Base-by-base conservation (phyloP, 2,113 vertebrate genomes). In the Emydura subglobosa region DNA sequence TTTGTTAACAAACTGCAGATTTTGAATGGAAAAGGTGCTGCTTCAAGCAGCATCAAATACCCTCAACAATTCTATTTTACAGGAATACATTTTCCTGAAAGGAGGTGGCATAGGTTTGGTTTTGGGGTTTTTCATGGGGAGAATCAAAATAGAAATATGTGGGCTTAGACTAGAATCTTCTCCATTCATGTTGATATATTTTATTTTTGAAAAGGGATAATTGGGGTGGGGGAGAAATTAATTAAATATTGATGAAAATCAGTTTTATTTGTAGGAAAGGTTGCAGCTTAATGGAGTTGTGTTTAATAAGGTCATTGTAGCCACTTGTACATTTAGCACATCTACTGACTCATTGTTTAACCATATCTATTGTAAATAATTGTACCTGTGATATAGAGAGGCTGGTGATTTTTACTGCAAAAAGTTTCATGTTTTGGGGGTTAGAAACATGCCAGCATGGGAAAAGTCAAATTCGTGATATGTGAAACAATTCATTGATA, bases 401-500 rank as follows among this genome's bases (percentile, higher is more conserved):
- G 81, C 0, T 3, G 85, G 16, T 16, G 4, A 10, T 0, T 19
- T 51, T 50, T 55, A 1, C 47, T 50, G 65, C 42, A 29, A 90
- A 84, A 91, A 83, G 7, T 4, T 1, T 24, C 2, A 25, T 0
- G 0, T 92, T 94, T 85, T 78, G 88, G 82, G 55, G 85, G 74
- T 51, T 80, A 91, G 85, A 61, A 92, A 34, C 50, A 34, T 78
- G 95, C 95, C 1, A 31, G 92, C 78, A 84, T 95, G 94, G 21
- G 87, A 96, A 89, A 76, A 44, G 65, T 51, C 44, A 91, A 94
- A 90, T 6, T 2, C 0, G 1, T 72, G 89, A 91, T 95, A 78
- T 74, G 90, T 92, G 87, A 82, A 85, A 81, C 76, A 95, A 80
- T 88, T 82, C 90, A 93, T 91, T 68, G 89, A 94, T 91, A 91